Conservation (phyloP, 2,797 vertebrate species). For the Eurystomus glaucurus region DNA sequence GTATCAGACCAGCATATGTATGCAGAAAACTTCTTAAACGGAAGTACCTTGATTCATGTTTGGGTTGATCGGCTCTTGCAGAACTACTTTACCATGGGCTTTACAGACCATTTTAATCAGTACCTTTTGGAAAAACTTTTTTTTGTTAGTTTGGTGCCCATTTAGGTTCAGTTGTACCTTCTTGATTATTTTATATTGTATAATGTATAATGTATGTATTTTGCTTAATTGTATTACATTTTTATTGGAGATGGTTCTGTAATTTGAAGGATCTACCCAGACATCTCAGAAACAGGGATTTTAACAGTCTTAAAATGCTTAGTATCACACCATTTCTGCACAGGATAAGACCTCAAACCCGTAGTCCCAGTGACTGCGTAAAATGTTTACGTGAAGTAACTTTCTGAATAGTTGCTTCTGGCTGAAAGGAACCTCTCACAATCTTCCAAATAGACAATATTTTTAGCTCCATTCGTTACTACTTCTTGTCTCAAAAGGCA, state of each 20-base stretch:
- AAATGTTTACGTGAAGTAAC: not conserved
- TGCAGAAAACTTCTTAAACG: not conserved
- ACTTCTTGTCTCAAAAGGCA: not conserved
- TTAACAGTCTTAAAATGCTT: not conserved
- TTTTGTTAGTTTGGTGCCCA: not conserved
- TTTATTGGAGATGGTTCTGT: not conserved
- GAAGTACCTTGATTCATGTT: not conserved
- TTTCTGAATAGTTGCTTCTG: slow-evolving; percentile 5
- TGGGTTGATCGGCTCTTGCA: not conserved
- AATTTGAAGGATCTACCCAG: not conserved
- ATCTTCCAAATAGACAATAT: not conserved
- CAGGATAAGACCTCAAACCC: not conserved
- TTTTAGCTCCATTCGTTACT: not conserved
- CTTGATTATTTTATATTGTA: not conserved
- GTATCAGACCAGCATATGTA: not conserved
- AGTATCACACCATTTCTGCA: not conserved
- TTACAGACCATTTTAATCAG: not conserved
- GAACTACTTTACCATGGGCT: not conserved
- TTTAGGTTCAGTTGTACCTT: not conserved
- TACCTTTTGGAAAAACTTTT: not conserved
- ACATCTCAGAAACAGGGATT: not conserved
- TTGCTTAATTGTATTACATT: not conserved
- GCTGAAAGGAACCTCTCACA: not conserved
- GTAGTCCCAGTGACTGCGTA: not conserved
- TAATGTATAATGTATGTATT: not conserved